Base-by-base conservation (phyloP, 2,888 invertebrate genomes). In the Lordiphosa andalusiaca region DNA sequence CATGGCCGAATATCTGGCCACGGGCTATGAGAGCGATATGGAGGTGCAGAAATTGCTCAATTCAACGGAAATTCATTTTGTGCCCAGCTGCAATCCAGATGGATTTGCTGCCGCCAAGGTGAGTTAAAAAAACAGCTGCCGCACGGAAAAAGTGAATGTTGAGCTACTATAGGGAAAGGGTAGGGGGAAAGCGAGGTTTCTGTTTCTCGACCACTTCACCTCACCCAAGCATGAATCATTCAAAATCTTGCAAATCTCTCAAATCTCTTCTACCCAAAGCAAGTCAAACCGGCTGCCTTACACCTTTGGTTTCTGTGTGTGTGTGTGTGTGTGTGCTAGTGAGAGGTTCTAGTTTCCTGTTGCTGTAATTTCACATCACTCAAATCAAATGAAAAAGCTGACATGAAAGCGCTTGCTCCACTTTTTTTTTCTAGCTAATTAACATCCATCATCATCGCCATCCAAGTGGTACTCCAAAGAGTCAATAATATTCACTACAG, bases 71-170 rank as follows among this genome's bases (percentile, higher is more conserved):
- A 96, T 99, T 69, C 98, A 95, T 89, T 91, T 99, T 74, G 94
- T 99, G 95, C 98, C 98, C 0, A 95, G 97, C 0, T 93, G 99
- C 92, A 99, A 99, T 91, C 99, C 99, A 37, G 92, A 99, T 92
- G 99, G 99, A 3, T 98, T 95, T 91, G 96, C 96, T 86, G 91
- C 90, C 53, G 94, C 98, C 50, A 86, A 91, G 92, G 95, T 95
- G 60, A 84, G 83, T 83, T 50, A 3, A 4, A 7, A 55, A 33
- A 37, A 48, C 41, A 55, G 41, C 16, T 19, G 40, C 21, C 30
- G 9, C 7, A 30, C 6, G 25, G 6, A 6, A 25, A 42, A 16
- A 30, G 16, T 33, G 16, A 30, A 40, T 19, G 7, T 30, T 25
- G 10, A 40, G 10, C 10, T 9, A 13, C 10, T 1, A 5, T 12